A percentile compares a stretch with the other conserved stretches of the same genome.
phyloP scores from a whole-genome alignment of 1,140 invertebrate species.

The Drosophila sechellia region DNA sequence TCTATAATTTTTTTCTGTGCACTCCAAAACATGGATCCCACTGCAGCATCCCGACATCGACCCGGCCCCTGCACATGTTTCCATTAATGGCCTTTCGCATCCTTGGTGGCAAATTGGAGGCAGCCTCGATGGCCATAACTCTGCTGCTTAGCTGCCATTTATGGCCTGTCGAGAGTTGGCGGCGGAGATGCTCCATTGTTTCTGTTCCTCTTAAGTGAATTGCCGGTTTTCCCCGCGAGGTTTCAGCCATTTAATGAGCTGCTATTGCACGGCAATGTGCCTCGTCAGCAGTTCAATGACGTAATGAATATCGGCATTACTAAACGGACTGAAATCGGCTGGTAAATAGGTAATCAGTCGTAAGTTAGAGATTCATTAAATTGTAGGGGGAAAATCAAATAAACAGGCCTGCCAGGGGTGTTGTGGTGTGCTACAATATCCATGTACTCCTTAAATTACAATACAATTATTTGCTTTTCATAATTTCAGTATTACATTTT shows the following conservation, averaged over 20 bases:
- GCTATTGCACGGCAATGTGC: slow-evolving; percentile 26
- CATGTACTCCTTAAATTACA: too few relatives aligned
- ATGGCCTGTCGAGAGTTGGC: slow-evolving; percentile 53
- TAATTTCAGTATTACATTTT: too few relatives aligned
- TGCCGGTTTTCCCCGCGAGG: slow-evolving; percentile 17
- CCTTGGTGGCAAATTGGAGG: slow-evolving; percentile 80
- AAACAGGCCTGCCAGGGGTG: too few relatives aligned
- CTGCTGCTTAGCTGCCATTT: slow-evolving; percentile 74
- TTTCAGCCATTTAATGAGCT: slow-evolving; percentile 51
- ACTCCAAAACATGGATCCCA: slow-evolving; percentile 17
- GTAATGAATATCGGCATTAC: slow-evolving; percentile 15
- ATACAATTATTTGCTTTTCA: too few relatives aligned
- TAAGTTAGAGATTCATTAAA: slow-evolving; percentile 15
- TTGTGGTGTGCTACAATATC: too few relatives aligned
- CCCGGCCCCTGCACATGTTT: slow-evolving; percentile 59
- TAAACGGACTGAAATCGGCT: slow-evolving; percentile 26
- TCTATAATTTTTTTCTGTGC: slow-evolving; percentile 7
- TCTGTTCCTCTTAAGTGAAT: slow-evolving; percentile 45
- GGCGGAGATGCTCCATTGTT: slow-evolving; percentile 43
- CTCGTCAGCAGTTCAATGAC: slow-evolving; percentile 13
- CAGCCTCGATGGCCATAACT: slow-evolving; percentile 67
- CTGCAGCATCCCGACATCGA: slow-evolving; percentile 32
- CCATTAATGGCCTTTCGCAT: slow-evolving; percentile 72
- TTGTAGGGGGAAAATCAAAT: neutral
- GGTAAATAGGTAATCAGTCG: slow-evolving; percentile 28